Percentiles rank a stretch among this genome's conserved stretches.
phyloP scores from a whole-genome alignment of 2,797 vertebrate genomes.

The Xerus rutilus region DNA sequence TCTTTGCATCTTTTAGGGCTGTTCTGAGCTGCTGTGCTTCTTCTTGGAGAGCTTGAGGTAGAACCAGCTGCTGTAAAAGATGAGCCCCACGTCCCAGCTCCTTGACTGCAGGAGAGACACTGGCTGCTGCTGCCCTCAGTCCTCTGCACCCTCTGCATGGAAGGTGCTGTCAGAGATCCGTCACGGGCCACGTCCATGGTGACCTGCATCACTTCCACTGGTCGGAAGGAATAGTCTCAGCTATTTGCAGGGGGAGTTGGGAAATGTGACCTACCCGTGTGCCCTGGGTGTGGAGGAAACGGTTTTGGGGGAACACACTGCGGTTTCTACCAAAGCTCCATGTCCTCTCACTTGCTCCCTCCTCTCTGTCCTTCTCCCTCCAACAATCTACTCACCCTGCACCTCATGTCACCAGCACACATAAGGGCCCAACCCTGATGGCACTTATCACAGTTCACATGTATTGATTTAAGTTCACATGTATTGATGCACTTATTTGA shows the following conservation, averaged over 20 bases:
- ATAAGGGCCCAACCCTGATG: background rate
- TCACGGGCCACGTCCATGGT: too few species aligned
- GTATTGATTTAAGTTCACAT: background rate
- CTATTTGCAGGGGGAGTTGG: background rate
- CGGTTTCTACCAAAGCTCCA: background rate
- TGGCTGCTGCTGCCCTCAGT: background rate
- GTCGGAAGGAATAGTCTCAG: background rate
- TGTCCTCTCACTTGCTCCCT: accelerated
- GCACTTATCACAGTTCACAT: background rate
- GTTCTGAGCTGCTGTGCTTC: background rate
- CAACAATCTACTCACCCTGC: accelerated
- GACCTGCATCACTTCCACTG: background rate
- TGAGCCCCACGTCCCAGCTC: background rate
- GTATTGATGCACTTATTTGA: background rate
- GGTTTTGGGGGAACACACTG: background rate
- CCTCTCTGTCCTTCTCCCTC: background rate
- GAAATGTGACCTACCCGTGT: background rate
- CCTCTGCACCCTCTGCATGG: accelerated
- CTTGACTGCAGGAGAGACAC: background rate
- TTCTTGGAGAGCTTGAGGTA: background rate
- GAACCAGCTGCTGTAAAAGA: background rate
- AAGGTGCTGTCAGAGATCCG: background rate
- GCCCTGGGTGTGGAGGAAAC: background rate
- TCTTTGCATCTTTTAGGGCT: background rate
- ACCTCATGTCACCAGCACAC: too few species aligned